Base-by-base conservation (phyloP, 2,888 invertebrate genomes). In the Anoplius nigerrimus region DNA sequence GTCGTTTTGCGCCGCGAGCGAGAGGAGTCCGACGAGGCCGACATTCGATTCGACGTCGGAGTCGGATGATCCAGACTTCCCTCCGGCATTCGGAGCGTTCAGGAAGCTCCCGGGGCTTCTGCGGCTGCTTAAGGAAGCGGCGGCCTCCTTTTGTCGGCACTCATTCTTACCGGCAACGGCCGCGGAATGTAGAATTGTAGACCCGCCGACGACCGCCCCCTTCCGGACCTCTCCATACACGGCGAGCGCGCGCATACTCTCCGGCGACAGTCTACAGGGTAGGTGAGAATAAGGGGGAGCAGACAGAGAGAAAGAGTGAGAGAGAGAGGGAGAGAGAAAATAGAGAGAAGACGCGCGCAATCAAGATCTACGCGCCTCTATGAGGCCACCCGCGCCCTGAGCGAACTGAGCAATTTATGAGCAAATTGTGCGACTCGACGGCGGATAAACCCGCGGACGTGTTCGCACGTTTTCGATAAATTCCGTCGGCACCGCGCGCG, bases 181-280 rank as follows among this genome's bases (percentile, higher is more conserved):
- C 65, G 58, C 62, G 78, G 79, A 79, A 81, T 81, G 79, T 79
- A 78, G 79, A 79, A 81, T 78, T 79, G 77, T 78, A 79, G 79
- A 81, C 79, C 76, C 71, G 59, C 62, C 56, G 48, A 18, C 52
- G 15, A 18, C 52, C 22, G 21, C 52, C 22, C 52, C 52, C 21
- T 22, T 52, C 52, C 52, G 20, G 2, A 71, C 71, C 67, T 46
- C 43, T 75, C 76, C 76, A 57, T 72, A 75, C 74, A 80, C 69
- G 74, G 75, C 66, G 64, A 62, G 71, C 69, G 62, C 61, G 62
- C 69, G 69, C 72, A 69, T 71, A 69, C 67, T 66, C n/a, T 64
- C 59, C 58, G 62, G 66, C 62, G 72, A 72, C 67, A 53, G 61
- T 62, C 70, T 57, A 45, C 20, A n/a, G 48, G 48, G 11, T 6